Evolutionary conservation across 2,888 invertebrate genomes (phyloP), one percentile per base, ranked within the genome.

Genomic region (Nymphalis polychloros): DNA sequence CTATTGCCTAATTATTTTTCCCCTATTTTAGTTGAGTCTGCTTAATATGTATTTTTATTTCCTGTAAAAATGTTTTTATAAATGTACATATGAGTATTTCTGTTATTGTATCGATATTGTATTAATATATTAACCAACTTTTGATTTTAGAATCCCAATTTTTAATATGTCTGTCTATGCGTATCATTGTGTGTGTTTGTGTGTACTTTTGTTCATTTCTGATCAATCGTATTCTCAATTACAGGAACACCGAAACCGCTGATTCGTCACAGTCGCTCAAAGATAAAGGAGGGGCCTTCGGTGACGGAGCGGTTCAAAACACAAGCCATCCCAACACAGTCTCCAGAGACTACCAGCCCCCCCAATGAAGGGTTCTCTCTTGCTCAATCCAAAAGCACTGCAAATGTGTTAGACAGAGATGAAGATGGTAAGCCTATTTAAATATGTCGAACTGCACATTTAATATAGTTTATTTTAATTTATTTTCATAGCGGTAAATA

Each of bases 271-370:
- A 90, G 84, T 78, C 88, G 93, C 76, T 89, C 90, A 66, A 93
- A 90, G 78, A 68, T 84, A 71, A 92, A 89, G 80, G 92, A 92
- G 74, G 86, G 85, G 60, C 81, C 86, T 19, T 81, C 88, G n/a
- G 83, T 91, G 73, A 81, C 83, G 63, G 92, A 93, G 60, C 93
- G 92, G 70, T 95, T 95, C 87, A 94, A 94, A 75, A 96, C 96
- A 1, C 96, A 96, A 89, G 96, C 97, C 1, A 94, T 97, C 48
- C 77, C 82, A 78, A 78, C 31, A 73, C 77, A 66, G 63, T 77
- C 63, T 66, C 74, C 71, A 69, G 61, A 67, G 69, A 72, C 64
- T 65, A 72, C 67, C 65, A 75, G 10, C 69, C 71, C 63, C 81
- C 75, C 81, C 17, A 76, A 78, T 6, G 84, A 84, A 73, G 67